Evolutionary conservation across 2,797 vertebrate genomes (phyloP).

Genomic region (Bufotes viridis): DNA sequence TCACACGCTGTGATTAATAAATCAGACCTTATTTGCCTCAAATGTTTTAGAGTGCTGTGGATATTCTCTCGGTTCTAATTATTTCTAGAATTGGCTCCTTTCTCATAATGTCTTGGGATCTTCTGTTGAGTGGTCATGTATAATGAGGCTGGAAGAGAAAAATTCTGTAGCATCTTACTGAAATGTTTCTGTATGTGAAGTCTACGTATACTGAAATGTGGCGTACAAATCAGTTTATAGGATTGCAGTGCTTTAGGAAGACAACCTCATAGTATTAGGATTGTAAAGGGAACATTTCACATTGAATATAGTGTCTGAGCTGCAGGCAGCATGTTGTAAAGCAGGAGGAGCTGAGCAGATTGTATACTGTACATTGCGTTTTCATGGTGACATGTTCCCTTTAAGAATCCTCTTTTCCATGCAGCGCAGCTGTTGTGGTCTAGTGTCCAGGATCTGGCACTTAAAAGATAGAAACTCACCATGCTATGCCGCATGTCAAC

Average conservation of each 20-base stretch:
- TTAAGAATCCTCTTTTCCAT: background rate
- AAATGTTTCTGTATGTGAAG: background rate
- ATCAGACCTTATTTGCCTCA: no score
- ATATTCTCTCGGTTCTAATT: no score
- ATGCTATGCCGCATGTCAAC: background rate
- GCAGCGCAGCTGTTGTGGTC: background rate
- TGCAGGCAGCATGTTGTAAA: no score
- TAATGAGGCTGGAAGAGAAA: background rate
- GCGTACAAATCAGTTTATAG: background rate
- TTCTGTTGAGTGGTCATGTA: background rate
- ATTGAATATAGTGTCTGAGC: no score
- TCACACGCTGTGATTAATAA: no score
- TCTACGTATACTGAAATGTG: background rate
- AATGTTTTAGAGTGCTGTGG: no score
- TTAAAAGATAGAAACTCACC: background rate
- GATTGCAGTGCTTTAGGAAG: background rate
- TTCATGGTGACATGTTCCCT: no score
- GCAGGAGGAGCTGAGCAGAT: no score
- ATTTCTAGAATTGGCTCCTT: no score
- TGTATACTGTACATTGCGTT: no score
- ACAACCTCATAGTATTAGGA: background rate
- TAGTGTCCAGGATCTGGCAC: background rate
- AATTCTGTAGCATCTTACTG: background rate
- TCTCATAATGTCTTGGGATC: background rate
- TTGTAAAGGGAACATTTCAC: background rate